phyloP scores from a whole-genome alignment of 2,113 vertebrate genomes.

The Tupaia chinensis region DNA sequence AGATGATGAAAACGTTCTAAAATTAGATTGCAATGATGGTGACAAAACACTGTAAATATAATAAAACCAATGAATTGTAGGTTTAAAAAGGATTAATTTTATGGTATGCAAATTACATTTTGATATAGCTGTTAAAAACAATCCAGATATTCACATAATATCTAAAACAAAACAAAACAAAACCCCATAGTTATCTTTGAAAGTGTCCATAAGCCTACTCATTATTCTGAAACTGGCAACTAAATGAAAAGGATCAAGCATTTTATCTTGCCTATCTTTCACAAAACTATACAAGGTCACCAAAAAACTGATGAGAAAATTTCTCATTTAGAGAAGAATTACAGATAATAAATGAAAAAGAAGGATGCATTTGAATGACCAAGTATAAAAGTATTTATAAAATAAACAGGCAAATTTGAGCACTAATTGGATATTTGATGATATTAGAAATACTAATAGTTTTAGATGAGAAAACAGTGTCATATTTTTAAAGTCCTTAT shows the following conservation, averaged over 20 bases:
- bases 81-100: conserved; percentile 12
- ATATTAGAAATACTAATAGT: conserved; percentile 8
- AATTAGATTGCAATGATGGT: not conserved
- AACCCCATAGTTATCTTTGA: not conserved
- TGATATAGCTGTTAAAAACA: conserved; percentile 19
- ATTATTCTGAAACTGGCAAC: conserved; percentile 28
- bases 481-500: not conserved
- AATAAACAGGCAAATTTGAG: conserved; percentile 5
- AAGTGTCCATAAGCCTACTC: not conserved
- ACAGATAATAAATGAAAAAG: not conserved
- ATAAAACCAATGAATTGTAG: not conserved
- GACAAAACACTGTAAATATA: not conserved
- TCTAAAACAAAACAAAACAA: not conserved
- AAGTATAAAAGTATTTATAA: not conserved
- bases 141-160: not conserved
- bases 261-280: not conserved
- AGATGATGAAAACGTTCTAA: conserved; percentile 20
- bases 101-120: conserved; percentile 30
- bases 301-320: conserved; percentile 25
- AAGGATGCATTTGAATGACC: not conserved
- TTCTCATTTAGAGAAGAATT: conserved; percentile 55
- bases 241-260: conserved; percentile 6
- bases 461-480: not conserved
- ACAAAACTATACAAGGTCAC: conserved; percentile 31
- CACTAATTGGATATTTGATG: not conserved